Evolutionary conservation across 2,888 invertebrate species (phyloP).

Genomic region (Drosophila anomalata): DNA sequence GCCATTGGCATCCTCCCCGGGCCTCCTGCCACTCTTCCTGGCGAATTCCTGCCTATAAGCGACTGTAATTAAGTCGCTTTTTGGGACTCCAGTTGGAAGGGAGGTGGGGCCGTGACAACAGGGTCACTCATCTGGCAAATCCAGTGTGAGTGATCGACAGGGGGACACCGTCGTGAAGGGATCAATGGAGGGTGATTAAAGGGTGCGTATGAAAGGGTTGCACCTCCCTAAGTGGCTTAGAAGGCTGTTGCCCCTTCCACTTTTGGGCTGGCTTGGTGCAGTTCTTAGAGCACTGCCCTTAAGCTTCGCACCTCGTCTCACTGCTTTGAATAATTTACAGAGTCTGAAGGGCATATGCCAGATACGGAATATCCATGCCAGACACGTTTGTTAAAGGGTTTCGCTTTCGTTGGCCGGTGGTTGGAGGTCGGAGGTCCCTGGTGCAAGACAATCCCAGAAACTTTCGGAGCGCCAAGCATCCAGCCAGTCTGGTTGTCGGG

Average conservation of each 20-base stretch:
- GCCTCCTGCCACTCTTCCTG: not conserved
- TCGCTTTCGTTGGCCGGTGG: conserved; percentile 27
- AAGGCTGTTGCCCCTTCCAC: conserved; percentile 12
- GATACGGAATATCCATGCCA: conserved; percentile 35
- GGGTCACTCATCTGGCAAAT: conserved; percentile 29
- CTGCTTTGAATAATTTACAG: conserved; percentile 18
- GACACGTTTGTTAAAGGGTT: conserved; percentile 41
- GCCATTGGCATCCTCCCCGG: conserved; percentile 6
- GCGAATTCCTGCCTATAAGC: conserved; percentile 44
- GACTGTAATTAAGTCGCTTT: conserved; percentile 71
- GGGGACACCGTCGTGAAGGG: conserved; percentile 11
- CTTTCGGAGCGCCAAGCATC: conserved; percentile 24
- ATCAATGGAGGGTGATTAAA: conserved; percentile 28
- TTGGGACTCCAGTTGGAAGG: conserved; percentile 14
- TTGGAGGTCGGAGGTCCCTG: not conserved
- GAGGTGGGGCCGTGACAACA: conserved; percentile 8
- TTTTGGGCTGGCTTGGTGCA: not conserved
- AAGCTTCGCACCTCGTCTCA: not conserved
- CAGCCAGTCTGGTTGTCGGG: conserved; percentile 19
- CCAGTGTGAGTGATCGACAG: conserved; percentile 17
- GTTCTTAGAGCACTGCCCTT: not conserved
- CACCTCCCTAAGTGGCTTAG: conserved; percentile 15
- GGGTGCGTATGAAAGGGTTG: conserved; percentile 15
- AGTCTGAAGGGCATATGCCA: conserved; percentile 7
- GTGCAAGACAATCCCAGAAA: conserved; percentile 26